A percentile compares a stretch with the other conserved stretches of the same genome.
These are phyloP conservation scores for Apteryx owenii DNA, from an alignment of 2,113 vertebrate genomes.

Conservation along the genomic window DNA sequence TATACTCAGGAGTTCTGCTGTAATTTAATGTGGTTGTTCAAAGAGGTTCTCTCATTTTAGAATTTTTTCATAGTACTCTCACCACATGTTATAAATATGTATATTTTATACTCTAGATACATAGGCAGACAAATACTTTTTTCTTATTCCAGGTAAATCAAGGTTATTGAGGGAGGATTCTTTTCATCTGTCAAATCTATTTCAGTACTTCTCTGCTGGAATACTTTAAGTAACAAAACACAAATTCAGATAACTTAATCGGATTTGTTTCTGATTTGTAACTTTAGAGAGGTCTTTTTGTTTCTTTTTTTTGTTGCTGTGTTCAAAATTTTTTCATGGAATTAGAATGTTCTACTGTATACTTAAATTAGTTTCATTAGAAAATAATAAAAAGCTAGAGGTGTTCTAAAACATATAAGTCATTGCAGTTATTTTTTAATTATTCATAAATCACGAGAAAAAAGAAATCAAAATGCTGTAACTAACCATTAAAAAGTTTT, in stretches of 20 bases:
- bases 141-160: constrained; percentile 29
- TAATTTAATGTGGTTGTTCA: constrained; percentile 79
- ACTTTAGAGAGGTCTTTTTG: not conserved
- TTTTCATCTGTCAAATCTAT: not conserved
- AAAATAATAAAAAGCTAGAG: not conserved
- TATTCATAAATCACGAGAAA: constrained; percentile 12
- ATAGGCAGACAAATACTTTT: not conserved
- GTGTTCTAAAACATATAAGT: not conserved
- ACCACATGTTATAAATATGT: constrained; percentile 61
- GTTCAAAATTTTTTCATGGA: not conserved
- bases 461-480: constrained; percentile 41
- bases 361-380: not conserved
- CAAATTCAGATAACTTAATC: not conserved
- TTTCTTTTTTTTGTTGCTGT: not conserved
- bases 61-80: constrained; percentile 61
- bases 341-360: not conserved
- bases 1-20: constrained; percentile 73
- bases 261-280: constrained; percentile 24
- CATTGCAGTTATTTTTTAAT: constrained; percentile 32
- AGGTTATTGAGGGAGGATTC: not conserved
- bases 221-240: not conserved
- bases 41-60: constrained; percentile 73
- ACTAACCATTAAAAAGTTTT: constrained; percentile 24
- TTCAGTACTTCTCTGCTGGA: not conserved
- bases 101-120: constrained; percentile 48